Conservation (phyloP, 1,140 invertebrate species). For the Melipona quadrifasciata region DNA sequence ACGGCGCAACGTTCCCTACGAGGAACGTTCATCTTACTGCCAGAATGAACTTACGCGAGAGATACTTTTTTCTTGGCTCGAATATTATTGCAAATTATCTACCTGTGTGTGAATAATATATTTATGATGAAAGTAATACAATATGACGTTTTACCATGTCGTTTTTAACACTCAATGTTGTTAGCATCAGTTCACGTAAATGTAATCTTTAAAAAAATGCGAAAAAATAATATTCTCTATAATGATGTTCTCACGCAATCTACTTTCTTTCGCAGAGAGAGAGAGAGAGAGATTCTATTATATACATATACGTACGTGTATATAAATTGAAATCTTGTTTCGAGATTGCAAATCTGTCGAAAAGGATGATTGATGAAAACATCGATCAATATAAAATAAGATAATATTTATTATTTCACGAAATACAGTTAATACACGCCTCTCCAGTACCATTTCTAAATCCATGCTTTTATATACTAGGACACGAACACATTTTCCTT, state of each 20-base stretch:
- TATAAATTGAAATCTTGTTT: background rate
- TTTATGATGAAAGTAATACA: slow-evolving; percentile 50
- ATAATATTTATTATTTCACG: slow-evolving; percentile 69
- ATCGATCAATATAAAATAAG: slow-evolving; percentile 66
- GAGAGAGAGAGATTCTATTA: slow-evolving; percentile 15
- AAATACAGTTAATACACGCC: slow-evolving; percentile 66
- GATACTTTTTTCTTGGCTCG: background rate
- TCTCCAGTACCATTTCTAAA: slow-evolving; percentile 55
- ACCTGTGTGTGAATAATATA: slow-evolving; percentile 45
- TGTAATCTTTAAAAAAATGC: slow-evolving; percentile 24
- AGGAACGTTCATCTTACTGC: slow-evolving; percentile 33
- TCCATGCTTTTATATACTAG: slow-evolving; percentile 46
- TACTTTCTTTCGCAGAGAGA: slow-evolving; percentile 42
- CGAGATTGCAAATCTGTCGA: slow-evolving; percentile 2
- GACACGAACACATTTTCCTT: slow-evolving; percentile 53
- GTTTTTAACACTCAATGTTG: slow-evolving; percentile 19
- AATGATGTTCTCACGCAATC: slow-evolving; percentile 34
- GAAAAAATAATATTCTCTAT: background rate
- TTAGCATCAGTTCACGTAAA: slow-evolving; percentile 7
- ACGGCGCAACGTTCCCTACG: slow-evolving; percentile 3
- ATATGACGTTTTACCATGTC: slow-evolving; percentile 13
- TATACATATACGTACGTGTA: background rate
- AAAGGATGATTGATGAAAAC: slow-evolving; percentile 54
- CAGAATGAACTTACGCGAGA: slow-evolving; percentile 18
- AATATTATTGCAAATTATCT: slow-evolving; percentile 29